These are phyloP conservation scores for Synanthedon andrenaeformis DNA, from an alignment of 2,888 invertebrate species.

Conservation along the genomic window DNA sequence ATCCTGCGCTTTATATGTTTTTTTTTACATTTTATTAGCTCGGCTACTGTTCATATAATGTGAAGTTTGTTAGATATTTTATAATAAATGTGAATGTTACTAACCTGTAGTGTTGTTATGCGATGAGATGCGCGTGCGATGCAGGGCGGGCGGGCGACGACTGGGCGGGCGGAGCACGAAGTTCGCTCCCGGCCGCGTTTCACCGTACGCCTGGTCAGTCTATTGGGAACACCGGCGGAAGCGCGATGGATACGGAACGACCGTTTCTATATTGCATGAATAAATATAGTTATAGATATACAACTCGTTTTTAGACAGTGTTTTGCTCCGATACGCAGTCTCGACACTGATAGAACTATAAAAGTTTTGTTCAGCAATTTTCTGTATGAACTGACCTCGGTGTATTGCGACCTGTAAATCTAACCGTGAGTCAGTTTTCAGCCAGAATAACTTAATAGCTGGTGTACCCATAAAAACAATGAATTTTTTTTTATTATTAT, in stretches of 20 bases:
- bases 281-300: too few relatives aligned
- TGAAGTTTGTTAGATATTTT: slow-evolving; percentile 5
- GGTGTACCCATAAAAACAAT: too few relatives aligned
- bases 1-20: not conserved
- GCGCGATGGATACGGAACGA: slow-evolving; percentile 18
- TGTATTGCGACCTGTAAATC: too few relatives aligned
- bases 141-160: slow-evolving; percentile 59
- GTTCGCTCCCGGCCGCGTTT: slow-evolving; percentile 13
- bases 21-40: not conserved
- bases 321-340: too few relatives aligned
- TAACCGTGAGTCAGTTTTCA: too few relatives aligned
- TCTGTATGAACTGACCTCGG: too few relatives aligned
- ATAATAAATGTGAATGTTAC: slow-evolving; percentile 19
- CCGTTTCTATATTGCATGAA: not conserved
- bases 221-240: slow-evolving; percentile 8
- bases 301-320: too few relatives aligned
- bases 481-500: too few relatives aligned
- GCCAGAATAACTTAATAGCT: too few relatives aligned
- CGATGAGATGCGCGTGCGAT: slow-evolving; percentile 34
- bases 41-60: slow-evolving; percentile 3
- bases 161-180: slow-evolving; percentile 57
- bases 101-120: slow-evolving; percentile 27
- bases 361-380: too few relatives aligned
- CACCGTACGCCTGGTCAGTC: slow-evolving; percentile 9
- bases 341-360: too few relatives aligned